These are phyloP conservation scores for Pan troglodytes DNA, from an alignment of 2,113 vertebrate genomes.

Conservation along the genomic window NHGRI_mPanTro3-v2.1_pri NC_072411.2:58702001-58702500, in stretches of 20 bases:
- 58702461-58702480: background rate
- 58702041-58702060: background rate
- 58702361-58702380: background rate
- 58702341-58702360: background rate
- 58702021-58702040: background rate
- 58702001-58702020: background rate
- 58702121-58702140: background rate
- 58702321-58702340: background rate
- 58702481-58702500: background rate
- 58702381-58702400: background rate
- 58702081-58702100: background rate
- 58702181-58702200: background rate
- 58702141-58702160: background rate
- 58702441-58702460: background rate
- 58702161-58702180: constrained; percentile 5
- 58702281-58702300: background rate
- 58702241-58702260: background rate
- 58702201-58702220: background rate
- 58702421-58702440: background rate
- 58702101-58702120: background rate
- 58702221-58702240: background rate
- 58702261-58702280: constrained; percentile 16
- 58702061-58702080: background rate
- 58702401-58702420: background rate
- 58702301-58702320: background rate